Base-by-base conservation (phyloP, 2,888 invertebrate species). In the Crocallis elinguaria region DNA sequence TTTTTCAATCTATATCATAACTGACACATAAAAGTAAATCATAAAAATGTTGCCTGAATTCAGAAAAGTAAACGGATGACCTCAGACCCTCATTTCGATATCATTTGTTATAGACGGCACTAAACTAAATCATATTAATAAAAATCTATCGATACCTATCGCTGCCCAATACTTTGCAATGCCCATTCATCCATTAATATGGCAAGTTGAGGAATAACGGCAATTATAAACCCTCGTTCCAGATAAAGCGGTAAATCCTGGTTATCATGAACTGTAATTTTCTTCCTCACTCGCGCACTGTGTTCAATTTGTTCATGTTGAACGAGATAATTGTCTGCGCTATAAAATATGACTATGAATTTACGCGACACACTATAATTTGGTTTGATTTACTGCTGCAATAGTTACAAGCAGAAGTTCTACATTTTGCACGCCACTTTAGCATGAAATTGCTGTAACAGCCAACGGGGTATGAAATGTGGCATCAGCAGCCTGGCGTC, bases 331-430 rank as follows among this genome's bases (percentile, higher is more conserved):
- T 83, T 80, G 78, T 73, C 77, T 70, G 62, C 58, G 54, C 66
- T 66, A 69, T 77, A 73, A 83, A 80, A 81, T 77, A 83, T 77
- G 57, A 61, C 66, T 64, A 64, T 66, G 65, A 71, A 77, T 79
- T 66, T 68, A 71, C 66, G 66, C 69, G 51, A 56, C 66, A 68
- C 64, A 60, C 77, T 79, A 75, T 81, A 84, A 84, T 82, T 85
- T 76, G 55, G 65, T 71, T 75, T 80, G 82, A 86, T 85, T 82
- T 84, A 83, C 73, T 60, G 73, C 69, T 73, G 73, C 70, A 73
- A 67, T 66, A 67, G 67, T 67, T 70, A 73, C 71, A 71, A 73
- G 71, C 71, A 75, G 68, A 71, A 76, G 75, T 80, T 71, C 59
- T 59, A 67, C 69, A 69, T 75, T 82, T 78, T 68, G 73, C 75